A percentile compares a stretch with the other conserved stretches of the same genome.
phyloP scores from a whole-genome alignment of 2,113 vertebrate genomes.

The Pollimyrus isidori region DNA sequence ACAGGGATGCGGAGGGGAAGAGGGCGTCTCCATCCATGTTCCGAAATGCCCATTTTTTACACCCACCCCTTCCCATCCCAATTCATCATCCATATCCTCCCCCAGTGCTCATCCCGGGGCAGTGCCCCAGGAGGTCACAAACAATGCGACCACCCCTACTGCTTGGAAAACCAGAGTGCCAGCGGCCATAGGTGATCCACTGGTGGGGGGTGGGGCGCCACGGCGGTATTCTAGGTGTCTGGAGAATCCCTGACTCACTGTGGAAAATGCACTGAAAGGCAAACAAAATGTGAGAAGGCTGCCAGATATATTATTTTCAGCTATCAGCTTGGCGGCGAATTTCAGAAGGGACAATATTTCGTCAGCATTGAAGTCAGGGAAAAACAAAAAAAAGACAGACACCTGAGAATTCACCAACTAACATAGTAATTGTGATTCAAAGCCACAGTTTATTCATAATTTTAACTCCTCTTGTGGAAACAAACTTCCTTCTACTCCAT shows the following conservation, averaged over 20 bases:
- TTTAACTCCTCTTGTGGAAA: neutral
- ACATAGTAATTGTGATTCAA: neutral
- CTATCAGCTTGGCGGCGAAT: neutral
- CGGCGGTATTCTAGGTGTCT: neutral
- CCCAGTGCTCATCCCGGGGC: neutral
- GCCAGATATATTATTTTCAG: neutral
- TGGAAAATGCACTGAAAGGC: neutral
- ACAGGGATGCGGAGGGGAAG: neutral
- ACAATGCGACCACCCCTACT: neutral
- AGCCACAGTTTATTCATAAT: neutral
- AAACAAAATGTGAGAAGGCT: neutral
- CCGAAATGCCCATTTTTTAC: neutral
- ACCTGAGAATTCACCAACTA: neutral
- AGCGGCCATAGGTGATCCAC: conserved; percentile 6
- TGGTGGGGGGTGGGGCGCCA: neutral
- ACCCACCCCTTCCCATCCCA: neutral
- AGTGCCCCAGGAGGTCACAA: neutral
- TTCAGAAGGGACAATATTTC: neutral
- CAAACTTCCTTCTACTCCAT: neutral
- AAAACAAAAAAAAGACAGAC: neutral
- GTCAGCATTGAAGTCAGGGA: too few relatives aligned
- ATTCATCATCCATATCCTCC: conserved; percentile 12
- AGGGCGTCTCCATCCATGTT: neutral
- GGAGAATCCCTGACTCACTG: neutral
- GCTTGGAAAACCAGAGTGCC: neutral